phyloP scores from a whole-genome alignment of 2,113 vertebrate genomes.

The Semicossyphus pulcher region DNA sequence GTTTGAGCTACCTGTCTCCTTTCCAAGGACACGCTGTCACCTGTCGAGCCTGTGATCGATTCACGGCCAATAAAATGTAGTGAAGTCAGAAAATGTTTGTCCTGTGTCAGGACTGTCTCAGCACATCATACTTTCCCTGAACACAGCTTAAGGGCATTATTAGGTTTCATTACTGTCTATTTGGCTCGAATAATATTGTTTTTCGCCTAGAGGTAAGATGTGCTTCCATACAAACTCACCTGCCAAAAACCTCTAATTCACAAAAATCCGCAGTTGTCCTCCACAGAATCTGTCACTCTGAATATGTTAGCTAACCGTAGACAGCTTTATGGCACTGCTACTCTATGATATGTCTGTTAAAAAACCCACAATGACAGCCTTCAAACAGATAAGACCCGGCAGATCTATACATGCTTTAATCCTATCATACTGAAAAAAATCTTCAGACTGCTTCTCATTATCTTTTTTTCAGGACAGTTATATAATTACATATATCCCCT shows the following conservation, averaged over 20 bases:
- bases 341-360: slow-evolving; percentile 46
- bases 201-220: slow-evolving; percentile 23
- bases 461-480: slow-evolving; percentile 23
- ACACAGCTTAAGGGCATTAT: slow-evolving; percentile 15
- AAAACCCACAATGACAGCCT: slow-evolving; percentile 15
- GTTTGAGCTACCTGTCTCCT: slow-evolving; percentile 53
- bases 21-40: slow-evolving; percentile 29
- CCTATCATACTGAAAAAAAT: slow-evolving; percentile 16
- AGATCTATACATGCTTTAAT: slow-evolving; percentile 44
- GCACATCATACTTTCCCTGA: slow-evolving; percentile 30
- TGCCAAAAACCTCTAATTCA: slow-evolving; percentile 21
- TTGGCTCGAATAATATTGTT: slow-evolving; percentile 27
- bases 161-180: slow-evolving; percentile 27
- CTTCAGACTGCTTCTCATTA: slow-evolving; percentile 30
- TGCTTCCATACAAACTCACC: slow-evolving; percentile 14
- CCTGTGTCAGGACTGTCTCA: slow-evolving; percentile 28
- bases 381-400: slow-evolving; percentile 31
- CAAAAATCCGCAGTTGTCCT: slow-evolving; percentile 34
- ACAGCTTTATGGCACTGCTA: slow-evolving; percentile 34
- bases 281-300: slow-evolving; percentile 37
- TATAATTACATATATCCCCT: slow-evolving; percentile 41
- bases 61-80: slow-evolving; percentile 43
- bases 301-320: slow-evolving; percentile 32
- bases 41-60: slow-evolving; percentile 42
- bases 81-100: slow-evolving; percentile 44